These are phyloP conservation scores for Phasia obesa DNA, from an alignment of 2,888 invertebrate genomes.

Conservation along the genomic window DNA sequence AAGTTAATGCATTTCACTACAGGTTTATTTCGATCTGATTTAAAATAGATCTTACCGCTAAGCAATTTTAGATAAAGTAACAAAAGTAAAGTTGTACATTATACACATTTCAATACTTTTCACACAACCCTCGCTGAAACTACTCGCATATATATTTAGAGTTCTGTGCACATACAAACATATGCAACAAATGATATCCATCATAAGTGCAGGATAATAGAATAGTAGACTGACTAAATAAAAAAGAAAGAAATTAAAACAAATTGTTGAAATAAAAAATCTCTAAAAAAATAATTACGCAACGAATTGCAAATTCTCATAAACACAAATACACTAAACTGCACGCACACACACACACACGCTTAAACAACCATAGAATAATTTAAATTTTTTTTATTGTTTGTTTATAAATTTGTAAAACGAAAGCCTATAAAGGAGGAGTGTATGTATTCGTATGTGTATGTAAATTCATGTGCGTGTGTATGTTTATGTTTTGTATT, in stretches of 20 bases:
- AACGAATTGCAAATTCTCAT: constrained; percentile 63
- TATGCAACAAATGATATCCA: constrained; percentile 57
- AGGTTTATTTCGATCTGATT: too few species aligned
- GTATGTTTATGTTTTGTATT: constrained; percentile 59
- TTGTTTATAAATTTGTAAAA: constrained; percentile 40
- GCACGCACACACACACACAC: not conserved
- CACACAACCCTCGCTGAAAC: constrained; percentile 1
- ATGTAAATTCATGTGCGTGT: too few species aligned
- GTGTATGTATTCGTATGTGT: not conserved
- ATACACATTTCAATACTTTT: not conserved
- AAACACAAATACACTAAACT: constrained; percentile 39
- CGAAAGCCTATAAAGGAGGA: not conserved
- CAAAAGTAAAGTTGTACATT: too few species aligned
- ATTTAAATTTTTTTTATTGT: constrained; percentile 44
- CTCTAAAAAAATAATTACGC: constrained; percentile 57
- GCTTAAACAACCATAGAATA: constrained; percentile 16
- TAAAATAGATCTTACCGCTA: too few species aligned
- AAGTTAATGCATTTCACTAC: too few species aligned
- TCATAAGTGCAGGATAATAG: constrained; percentile 63
- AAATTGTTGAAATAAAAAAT: constrained; percentile 58
- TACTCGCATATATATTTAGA: constrained; percentile 42
- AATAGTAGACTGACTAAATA: constrained; percentile 63
- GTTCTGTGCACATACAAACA: constrained; percentile 44
- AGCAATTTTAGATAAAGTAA: too few species aligned
- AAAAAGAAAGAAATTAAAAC: constrained; percentile 26